Evolutionary conservation across 2,797 vertebrate species (phyloP).

Genomic region (Tarsius wallacei): DNA sequence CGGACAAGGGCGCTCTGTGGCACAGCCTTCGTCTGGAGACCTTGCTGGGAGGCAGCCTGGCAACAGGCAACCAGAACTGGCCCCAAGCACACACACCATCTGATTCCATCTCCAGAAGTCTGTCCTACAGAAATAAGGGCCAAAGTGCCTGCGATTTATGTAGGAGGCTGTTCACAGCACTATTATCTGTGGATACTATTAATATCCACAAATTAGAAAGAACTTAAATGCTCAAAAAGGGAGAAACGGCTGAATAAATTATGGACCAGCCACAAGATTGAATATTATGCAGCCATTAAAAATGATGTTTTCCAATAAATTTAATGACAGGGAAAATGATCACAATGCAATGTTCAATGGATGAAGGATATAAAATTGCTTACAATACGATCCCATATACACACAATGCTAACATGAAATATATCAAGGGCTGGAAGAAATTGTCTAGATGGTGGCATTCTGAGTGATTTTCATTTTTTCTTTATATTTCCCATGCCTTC

Average conservation of each 20-base stretch:
- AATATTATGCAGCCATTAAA: slow-evolving; percentile 83
- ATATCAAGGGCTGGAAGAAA: not conserved
- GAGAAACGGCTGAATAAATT: slow-evolving; percentile 74
- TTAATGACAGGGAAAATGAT: slow-evolving; percentile 83
- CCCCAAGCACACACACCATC: not conserved
- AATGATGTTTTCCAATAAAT: slow-evolving; percentile 84
- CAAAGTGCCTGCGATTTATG: not conserved
- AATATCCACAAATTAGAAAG: slow-evolving; percentile 63
- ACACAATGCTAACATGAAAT: slow-evolving; percentile 63
- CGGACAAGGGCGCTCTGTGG: not conserved
- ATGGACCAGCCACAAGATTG: slow-evolving; percentile 69
- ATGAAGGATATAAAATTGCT: slow-evolving; percentile 68
- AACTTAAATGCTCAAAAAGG: slow-evolving; percentile 62
- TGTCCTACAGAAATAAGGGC: not conserved
- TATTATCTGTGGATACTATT: slow-evolving; percentile 46
- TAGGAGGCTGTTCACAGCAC: not conserved
- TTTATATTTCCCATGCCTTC: not conserved
- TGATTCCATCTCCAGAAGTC: not conserved
- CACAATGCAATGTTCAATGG: slow-evolving; percentile 63
- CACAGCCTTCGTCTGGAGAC: not conserved
- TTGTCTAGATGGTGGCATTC: not conserved
- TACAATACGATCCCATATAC: slow-evolving; percentile 34
- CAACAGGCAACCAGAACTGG: not conserved
- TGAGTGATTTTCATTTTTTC: slow-evolving; percentile 3
- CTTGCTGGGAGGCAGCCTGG: not conserved